phyloP scores from a whole-genome alignment of 64 coral and sea anemone species.

The Porites australiensis region DNA sequence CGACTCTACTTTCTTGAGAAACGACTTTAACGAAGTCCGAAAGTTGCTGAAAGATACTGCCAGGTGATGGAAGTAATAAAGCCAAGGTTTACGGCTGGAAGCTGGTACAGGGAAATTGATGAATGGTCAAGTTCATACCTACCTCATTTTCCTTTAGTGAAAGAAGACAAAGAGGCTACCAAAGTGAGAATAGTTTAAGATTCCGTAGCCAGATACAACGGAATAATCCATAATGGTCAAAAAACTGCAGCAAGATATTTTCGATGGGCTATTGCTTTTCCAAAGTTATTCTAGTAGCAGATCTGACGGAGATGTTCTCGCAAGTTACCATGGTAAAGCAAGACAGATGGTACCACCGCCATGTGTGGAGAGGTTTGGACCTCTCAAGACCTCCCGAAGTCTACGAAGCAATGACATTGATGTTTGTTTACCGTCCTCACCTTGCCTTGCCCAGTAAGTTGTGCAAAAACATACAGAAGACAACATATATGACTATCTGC shows the following conservation, averaged over 20 bases:
- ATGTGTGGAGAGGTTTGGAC: conserved; percentile 58
- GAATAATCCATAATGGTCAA: conserved; percentile 48
- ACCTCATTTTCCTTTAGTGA: conserved; percentile 58
- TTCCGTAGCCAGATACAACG: conserved; percentile 19
- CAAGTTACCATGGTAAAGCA: conserved; percentile 33
- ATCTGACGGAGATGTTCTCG: conserved; percentile 75
- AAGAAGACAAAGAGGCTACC: conserved; percentile 34
- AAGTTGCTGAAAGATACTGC: conserved; percentile 44
- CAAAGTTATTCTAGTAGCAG: conserved; percentile 41
- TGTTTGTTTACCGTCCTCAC: conserved; percentile 52
- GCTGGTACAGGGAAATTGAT: conserved; percentile 5
- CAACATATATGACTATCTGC: background rate
- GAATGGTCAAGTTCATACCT: conserved; percentile 22
- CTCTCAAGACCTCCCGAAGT: conserved; percentile 20
- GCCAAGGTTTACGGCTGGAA: conserved; percentile 51
- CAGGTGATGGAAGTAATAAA: conserved; percentile 46
- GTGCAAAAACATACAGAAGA: conserved; percentile 24
- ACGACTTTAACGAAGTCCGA: conserved; percentile 5
- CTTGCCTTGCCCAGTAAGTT: conserved; percentile 41
- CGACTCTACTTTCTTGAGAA: conserved; percentile 49
- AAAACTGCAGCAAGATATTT: conserved; percentile 53
- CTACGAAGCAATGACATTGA: conserved; percentile 42
- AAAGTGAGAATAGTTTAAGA: conserved; percentile 68
- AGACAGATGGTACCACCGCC: conserved; percentile 56
- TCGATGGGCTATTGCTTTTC: conserved; percentile 45